Conservation (phyloP, 2,888 invertebrate species). For the Pocota personata region DNA sequence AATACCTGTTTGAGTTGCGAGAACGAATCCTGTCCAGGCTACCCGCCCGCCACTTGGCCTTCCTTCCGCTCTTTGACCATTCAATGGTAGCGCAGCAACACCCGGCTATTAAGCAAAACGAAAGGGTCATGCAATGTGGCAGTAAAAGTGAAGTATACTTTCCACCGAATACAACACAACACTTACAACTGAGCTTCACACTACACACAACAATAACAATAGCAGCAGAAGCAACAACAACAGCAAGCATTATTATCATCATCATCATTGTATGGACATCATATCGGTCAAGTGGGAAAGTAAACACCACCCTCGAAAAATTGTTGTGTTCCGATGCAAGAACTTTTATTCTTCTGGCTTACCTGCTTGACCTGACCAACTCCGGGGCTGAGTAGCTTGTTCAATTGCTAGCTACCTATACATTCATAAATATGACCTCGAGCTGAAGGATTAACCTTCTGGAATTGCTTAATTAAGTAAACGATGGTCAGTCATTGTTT, state of each 20-base stretch:
- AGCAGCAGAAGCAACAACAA: conserved; percentile 26
- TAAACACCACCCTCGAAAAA: conserved; percentile 63
- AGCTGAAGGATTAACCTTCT: conserved; percentile 73
- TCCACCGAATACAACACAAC: conserved; percentile 56
- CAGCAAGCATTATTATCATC: conserved; percentile 60
- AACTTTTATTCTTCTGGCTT: conserved; percentile 64
- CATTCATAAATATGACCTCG: conserved; percentile 69
- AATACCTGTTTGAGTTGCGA: conserved; percentile 69
- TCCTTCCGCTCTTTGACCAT: conserved; percentile 47
- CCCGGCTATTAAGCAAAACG: conserved; percentile 70
- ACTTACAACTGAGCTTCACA: conserved; percentile 45
- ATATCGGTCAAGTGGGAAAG: conserved; percentile 69
- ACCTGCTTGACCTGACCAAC: conserved; percentile 47
- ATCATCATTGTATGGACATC: conserved; percentile 70
- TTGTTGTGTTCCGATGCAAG: conserved; percentile 60
- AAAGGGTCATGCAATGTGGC: conserved; percentile 72
- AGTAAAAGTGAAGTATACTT: conserved; percentile 69
- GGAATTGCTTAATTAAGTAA: conserved; percentile 71
- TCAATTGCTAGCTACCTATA: conserved; percentile 37
- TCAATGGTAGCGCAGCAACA: conserved; percentile 62
- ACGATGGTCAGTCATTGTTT: conserved; percentile 71
- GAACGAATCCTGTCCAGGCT: conserved; percentile 49
- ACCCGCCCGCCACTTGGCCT: conserved; percentile 50
- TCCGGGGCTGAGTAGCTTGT: conserved; percentile 23
- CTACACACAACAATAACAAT: neutral